Base-by-base conservation (phyloP, 2,797 vertebrate genomes). In the Liasis olivaceus region DNA sequence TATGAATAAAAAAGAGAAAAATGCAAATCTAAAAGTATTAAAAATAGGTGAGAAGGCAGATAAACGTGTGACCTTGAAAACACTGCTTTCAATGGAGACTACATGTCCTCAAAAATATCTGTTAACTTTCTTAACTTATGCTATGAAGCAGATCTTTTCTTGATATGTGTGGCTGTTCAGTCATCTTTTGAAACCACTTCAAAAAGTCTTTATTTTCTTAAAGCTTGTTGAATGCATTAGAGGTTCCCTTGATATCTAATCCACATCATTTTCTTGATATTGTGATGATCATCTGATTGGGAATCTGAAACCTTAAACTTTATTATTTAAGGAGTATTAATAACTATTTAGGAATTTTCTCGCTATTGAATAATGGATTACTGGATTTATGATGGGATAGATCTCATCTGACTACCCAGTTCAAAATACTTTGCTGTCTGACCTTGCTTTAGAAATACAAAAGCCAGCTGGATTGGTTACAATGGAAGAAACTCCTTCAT, bases 111-210 rank as follows among this genome's bases (percentile, higher is more conserved):
- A 47, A 24, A 81, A 22, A 47, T 20, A 81, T 47, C 36, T 42
- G 59, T 93, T 88, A 58, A 93, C 60, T 26, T 88, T 36, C 64
- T 93, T 56, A 87, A 87, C 4, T 89, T 92, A 56, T 47, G 51
- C 9, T 87, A 36, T 54, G 31, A 26, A 90, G 51, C n/a, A 60
- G 56, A 3, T 22, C 31, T 42, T 69, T 36, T 66, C n/a, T 81
- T 13, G 5, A 81, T 84, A 69, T 62, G 24, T 88, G 15, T 90
- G 62, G 69, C 58, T 36, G 17, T 36, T 86, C 17, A 56, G 51
- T 84, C 31, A 88, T 66, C 60, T 88, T 88, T 88, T 81, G 54
- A 54, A 88, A 90, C 31, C 20, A 84, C 31, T 88, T 91, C 24
- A 85, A 84, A 20, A 36, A 17, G 8, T 54, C 62, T 60, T 90